These are phyloP conservation scores for Adineta ricciae DNA, from an alignment of 2,888 invertebrate genomes.

Conservation along the genomic window DNA sequence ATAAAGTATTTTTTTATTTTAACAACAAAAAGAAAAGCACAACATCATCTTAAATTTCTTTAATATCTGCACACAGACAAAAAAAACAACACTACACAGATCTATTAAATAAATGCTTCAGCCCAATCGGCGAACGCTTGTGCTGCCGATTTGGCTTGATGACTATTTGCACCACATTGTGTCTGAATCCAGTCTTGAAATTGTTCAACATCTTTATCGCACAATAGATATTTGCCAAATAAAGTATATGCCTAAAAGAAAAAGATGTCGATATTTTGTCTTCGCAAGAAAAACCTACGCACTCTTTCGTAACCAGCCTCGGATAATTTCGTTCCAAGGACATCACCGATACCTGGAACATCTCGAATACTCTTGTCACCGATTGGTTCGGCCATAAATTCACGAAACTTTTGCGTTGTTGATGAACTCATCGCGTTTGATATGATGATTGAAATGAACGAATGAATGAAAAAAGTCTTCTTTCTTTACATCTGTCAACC, in stretches of 20 bases:
- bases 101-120: constrained; percentile 6
- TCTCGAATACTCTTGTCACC: neutral
- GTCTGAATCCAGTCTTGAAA: constrained; percentile 15
- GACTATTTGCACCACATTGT: constrained; percentile 18
- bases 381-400: constrained; percentile 13
- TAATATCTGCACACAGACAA: neutral
- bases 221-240: constrained; percentile 6
- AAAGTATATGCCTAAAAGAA: neutral
- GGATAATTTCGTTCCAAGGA: neutral
- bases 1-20: neutral
- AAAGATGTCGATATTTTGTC: neutral
- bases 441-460: neutral
- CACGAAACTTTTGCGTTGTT: constrained; percentile 21
- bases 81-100: neutral
- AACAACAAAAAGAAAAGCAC: neutral
- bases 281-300: neutral
- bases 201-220: neutral
- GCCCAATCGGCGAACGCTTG: neutral
- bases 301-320: constrained; percentile 13
- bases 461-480: neutral
- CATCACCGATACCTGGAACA: constrained; percentile 10
- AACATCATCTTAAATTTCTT: neutral
- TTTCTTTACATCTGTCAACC: neutral
- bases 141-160: neutral
- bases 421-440: neutral